A percentile compares a stretch with the other conserved stretches of the same genome.
Conservation (phyloP, 2,888 invertebrate species). For the Drosophila kambysellisi region DNA sequence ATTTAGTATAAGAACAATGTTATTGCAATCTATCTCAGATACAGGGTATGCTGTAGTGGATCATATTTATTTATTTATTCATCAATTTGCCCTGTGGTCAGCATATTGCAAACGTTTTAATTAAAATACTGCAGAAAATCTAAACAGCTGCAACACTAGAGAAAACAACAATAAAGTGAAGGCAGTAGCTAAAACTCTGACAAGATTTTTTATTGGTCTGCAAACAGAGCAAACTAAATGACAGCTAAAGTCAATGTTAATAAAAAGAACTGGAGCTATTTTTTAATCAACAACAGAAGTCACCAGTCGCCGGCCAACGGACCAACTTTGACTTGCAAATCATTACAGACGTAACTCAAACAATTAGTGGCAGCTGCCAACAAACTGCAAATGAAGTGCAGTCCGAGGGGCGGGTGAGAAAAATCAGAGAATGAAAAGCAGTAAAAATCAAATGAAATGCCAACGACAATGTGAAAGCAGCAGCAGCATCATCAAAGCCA, state of each 20-base stretch:
- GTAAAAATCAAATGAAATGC: slow-evolving; percentile 69
- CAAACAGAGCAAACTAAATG: slow-evolving; percentile 52
- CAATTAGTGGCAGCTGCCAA: slow-evolving; percentile 77
- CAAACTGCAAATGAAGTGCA: slow-evolving; percentile 66
- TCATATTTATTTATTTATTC: background rate
- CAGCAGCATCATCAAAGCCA: slow-evolving; percentile 46
- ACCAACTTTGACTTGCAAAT: slow-evolving; percentile 77
- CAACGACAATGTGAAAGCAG: slow-evolving; percentile 57
- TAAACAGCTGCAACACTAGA: slow-evolving; percentile 15
- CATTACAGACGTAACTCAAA: slow-evolving; percentile 79
- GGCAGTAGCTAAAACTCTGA: slow-evolving; percentile 26
- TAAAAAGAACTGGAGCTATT: slow-evolving; percentile 49
- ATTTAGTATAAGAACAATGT: background rate
- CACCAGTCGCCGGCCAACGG: slow-evolving; percentile 51
- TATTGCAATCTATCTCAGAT: background rate
- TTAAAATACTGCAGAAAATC: slow-evolving; percentile 75
- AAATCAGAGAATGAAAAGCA: slow-evolving; percentile 41
- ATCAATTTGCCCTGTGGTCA: slow-evolving; percentile 19
- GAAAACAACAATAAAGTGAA: slow-evolving; percentile 24
- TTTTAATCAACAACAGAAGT: slow-evolving; percentile 75
- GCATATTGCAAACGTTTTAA: slow-evolving; percentile 82
- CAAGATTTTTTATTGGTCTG: slow-evolving; percentile 39
- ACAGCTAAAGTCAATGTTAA: slow-evolving; percentile 63
- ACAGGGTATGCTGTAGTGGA: slow-evolving; percentile 21
- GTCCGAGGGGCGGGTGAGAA: slow-evolving; percentile 6